These are phyloP conservation scores for Leuciscus waleckii DNA, from an alignment of 2,797 vertebrate genomes.

Conservation along the genomic window DNA sequence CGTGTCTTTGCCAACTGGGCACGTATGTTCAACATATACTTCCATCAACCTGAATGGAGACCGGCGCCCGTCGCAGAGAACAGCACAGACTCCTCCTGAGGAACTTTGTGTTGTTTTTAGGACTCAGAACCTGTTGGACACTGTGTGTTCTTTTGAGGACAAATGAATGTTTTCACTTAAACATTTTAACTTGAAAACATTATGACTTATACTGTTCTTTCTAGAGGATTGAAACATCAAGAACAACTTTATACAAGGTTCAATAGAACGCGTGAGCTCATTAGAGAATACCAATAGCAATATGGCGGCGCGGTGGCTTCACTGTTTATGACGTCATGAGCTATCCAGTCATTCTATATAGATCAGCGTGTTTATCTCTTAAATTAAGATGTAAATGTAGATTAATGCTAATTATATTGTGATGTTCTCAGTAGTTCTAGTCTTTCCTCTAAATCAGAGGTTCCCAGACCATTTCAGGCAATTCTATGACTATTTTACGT, in stretches of 20 bases:
- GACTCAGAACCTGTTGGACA: neutral
- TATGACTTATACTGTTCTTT: neutral
- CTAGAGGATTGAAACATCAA: neutral
- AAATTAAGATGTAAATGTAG: neutral
- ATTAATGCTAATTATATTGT: neutral
- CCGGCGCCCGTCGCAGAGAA: slow-evolving; percentile 71
- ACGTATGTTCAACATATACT: slow-evolving; percentile 85
- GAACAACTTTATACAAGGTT: too few species aligned
- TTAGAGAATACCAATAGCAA: too few species aligned
- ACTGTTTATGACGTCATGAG: too few species aligned
- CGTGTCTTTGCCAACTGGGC: slow-evolving; percentile 93
- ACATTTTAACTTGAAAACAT: neutral
- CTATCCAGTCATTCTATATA: too few species aligned
- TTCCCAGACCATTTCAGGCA: neutral
- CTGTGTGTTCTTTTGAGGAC: neutral
- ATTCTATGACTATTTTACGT: neutral
- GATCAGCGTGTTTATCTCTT: neutral
- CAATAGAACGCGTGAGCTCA: too few species aligned
- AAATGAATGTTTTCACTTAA: neutral
- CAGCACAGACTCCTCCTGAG: slow-evolving; percentile 65
- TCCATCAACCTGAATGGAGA: slow-evolving; percentile 91
- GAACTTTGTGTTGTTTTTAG: neutral
- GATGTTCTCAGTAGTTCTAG: neutral
- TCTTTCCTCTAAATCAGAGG: neutral
- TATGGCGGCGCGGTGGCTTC: too few species aligned